Base-by-base conservation (phyloP, 2,888 invertebrate species). In the Lithophane leautieri region DNA sequence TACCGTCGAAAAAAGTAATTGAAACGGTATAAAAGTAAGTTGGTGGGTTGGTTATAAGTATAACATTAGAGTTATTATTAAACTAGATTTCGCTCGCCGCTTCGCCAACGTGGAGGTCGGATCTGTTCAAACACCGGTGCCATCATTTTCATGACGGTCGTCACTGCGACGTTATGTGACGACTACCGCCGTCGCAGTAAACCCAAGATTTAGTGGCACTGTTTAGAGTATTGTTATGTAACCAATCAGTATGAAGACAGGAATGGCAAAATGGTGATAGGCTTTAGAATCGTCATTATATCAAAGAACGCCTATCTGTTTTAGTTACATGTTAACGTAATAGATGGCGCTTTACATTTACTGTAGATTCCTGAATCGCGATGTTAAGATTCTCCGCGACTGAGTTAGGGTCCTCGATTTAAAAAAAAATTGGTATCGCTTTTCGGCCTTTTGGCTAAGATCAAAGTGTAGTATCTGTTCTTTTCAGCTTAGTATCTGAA, bases 401-500 rank as follows among this genome's bases (percentile, higher is more conserved):
- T 34, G 34, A 54, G 73, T 28, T 56, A 16, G 40, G 6, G 2
- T 67, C 22, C 11, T 9, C 28, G 1, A 19, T 28, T 47, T 16
- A 0, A 4, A 0, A 0, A 2, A 7, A 0, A 7, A 34, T 0
- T 0, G 34, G 14, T 34, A 58, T 76, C 77, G 47, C 47, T 47
- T 47, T 19, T 76, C 68, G 63, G 65, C 70, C 65, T 60, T 47
- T 65, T 61, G 78, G 54, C 70, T 52, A 61, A 78, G 70, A 78
- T 66, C 77, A 73, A 77, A 77, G 70, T 81, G 73, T 71, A 76
- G 70, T 75, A 82, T 75, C 62, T 78, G 66, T 82, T 74, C 52
- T 74, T 71, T 81, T 81, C 78, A 73, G 69, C 65, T 72, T 78
- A 69, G 72, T 82, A 70, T 79, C 81, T 81, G 40, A 40, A 62